Conservation (phyloP, 1,140 invertebrate species). For the Drosophila sulfurigaster region DNA sequence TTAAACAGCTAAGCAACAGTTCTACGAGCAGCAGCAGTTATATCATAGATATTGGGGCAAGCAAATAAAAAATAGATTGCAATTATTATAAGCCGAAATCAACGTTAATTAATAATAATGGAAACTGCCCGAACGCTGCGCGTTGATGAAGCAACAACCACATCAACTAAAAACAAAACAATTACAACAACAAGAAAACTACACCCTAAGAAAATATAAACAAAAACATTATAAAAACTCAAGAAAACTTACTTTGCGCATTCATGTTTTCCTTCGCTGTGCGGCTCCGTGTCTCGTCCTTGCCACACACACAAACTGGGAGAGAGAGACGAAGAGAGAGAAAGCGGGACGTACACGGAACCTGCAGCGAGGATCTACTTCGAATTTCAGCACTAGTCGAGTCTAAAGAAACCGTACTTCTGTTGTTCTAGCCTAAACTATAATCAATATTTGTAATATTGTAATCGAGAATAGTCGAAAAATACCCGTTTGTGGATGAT, state of each 20-base stretch:
- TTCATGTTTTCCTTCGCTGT: slow-evolving; percentile 73
- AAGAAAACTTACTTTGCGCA: slow-evolving; percentile 73
- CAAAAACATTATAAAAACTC: slow-evolving; percentile 68
- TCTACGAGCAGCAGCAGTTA: slow-evolving; percentile 42
- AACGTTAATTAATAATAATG: slow-evolving; percentile 31
- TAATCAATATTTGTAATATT: slow-evolving; percentile 81
- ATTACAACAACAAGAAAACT: slow-evolving; percentile 26
- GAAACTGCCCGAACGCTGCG: slow-evolving; percentile 51
- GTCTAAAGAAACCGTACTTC: slow-evolving; percentile 13
- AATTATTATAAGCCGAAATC: slow-evolving; percentile 47
- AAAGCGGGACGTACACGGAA: slow-evolving; percentile 24
- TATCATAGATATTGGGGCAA: slow-evolving; percentile 60
- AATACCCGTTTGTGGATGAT: slow-evolving; percentile 73
- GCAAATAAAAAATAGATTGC: slow-evolving; percentile 33
- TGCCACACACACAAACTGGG: slow-evolving; percentile 40
- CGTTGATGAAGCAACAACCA: slow-evolving; percentile 45
- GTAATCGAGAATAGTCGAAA: slow-evolving; percentile 78
- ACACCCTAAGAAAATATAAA: slow-evolving; percentile 69
- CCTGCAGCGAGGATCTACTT: slow-evolving; percentile 38
- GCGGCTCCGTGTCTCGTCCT: slow-evolving; percentile 12
- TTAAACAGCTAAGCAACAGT: slow-evolving; percentile 84
- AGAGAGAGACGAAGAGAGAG: slow-evolving; percentile 76
- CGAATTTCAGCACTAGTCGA: slow-evolving; percentile 67
- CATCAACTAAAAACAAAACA: slow-evolving; percentile 44
- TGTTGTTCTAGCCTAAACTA: slow-evolving; percentile 60